Percentiles rank a stretch among this genome's conserved stretches.
phyloP scores from a whole-genome alignment of 37 sponge, comb jelly and placozoan genomes.

The Spongilla lacustris region DNA sequence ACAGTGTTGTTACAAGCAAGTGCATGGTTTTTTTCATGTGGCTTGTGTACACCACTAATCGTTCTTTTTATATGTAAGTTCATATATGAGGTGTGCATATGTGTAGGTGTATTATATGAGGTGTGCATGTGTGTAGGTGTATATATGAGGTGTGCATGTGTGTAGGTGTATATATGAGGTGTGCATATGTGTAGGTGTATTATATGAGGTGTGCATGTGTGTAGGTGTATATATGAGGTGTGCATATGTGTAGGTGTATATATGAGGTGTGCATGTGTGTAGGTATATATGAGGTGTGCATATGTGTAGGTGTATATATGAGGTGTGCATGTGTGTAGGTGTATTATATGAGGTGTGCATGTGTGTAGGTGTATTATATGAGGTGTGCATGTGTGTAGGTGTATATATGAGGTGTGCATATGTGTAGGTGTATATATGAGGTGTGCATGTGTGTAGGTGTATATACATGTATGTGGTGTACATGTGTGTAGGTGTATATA shows the following conservation, averaged over 20 bases:
- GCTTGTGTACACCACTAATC: no score
- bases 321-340: slow-evolving; percentile 10
- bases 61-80: no score
- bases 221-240: slow-evolving; percentile 3
- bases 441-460: not conserved
- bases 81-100: no score
- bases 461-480: not conserved
- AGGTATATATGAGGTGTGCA: not conserved
- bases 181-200: not conserved
- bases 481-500: slow-evolving; percentile 15
- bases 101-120: not conserved
- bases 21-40: no score
- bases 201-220: not conserved
- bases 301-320: not conserved
- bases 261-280: slow-evolving; percentile 1
- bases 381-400: slow-evolving; percentile 5
- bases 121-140: slow-evolving; percentile 10
- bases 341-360: not conserved
- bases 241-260: not conserved
- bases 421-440: not conserved
- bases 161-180: not conserved
- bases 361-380: not conserved
- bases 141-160: not conserved
- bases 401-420: not conserved
- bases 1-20: no score